Percentiles rank a stretch among this genome's conserved stretches.
phyloP scores from a whole-genome alignment of 2,113 vertebrate genomes.

The Sialia sialis region DNA sequence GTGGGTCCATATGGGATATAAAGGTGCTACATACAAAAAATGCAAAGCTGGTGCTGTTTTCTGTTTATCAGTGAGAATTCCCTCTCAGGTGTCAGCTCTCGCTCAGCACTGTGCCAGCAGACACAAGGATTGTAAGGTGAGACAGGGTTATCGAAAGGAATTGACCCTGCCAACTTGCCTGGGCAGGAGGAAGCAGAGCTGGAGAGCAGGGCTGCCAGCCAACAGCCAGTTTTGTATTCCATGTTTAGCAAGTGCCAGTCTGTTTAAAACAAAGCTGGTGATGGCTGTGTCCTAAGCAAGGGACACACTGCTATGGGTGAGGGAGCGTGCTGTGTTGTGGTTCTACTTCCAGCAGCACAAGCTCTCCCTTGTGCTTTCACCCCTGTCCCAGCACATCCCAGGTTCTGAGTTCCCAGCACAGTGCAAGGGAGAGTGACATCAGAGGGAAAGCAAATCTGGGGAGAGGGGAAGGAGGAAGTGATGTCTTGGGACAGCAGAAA shows the following conservation, averaged over 20 bases:
- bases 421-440: neutral
- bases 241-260: neutral
- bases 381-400: neutral
- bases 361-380: neutral
- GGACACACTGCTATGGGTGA: rapidly evolving
- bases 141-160: neutral
- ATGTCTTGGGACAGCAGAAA: neutral
- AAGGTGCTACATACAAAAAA: neutral
- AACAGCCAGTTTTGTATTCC: neutral
- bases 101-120: neutral
- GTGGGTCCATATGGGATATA: rapidly evolving
- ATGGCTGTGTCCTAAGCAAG: neutral
- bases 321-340: neutral
- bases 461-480: neutral
- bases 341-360: neutral
- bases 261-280: neutral
- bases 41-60: neutral
- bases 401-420: neutral
- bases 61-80: neutral
- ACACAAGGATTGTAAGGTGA: neutral
- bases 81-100: neutral
- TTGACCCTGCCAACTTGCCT: neutral
- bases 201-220: neutral
- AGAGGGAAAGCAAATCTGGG: neutral
- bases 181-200: neutral